A percentile compares a stretch with the other conserved stretches of the same genome.
Conservation (phyloP, 1,140 invertebrate genomes). For the Trichoplusia ni region DNA sequence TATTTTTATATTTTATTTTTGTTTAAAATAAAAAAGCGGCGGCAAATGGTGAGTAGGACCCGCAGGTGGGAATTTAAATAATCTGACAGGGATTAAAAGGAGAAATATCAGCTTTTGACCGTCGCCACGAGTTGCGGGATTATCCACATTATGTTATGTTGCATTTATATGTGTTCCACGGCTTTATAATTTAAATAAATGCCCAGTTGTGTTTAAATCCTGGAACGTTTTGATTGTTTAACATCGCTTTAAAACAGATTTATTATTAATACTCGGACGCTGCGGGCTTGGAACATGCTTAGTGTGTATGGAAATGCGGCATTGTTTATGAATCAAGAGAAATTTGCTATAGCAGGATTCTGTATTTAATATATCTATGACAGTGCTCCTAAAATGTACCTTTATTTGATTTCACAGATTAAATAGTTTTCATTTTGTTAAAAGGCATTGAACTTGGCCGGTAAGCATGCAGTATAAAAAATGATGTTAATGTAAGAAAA, state of each 20-base stretch:
- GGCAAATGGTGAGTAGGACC: conserved; percentile 63
- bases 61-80: conserved; percentile 82
- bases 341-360: too few species aligned
- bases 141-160: conserved; percentile 72
- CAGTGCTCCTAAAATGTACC: too few species aligned
- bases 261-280: not conserved
- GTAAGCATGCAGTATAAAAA: too few species aligned
- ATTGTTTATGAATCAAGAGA: too few species aligned
- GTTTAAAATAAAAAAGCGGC: conserved; percentile 73
- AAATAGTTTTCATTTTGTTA: too few species aligned
- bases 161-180: conserved; percentile 62
- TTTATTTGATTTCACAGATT: too few species aligned
- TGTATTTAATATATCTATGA: too few species aligned
- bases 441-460: too few species aligned
- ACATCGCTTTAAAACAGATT: not conserved
- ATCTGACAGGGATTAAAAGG: conserved; percentile 80
- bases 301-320: too few species aligned
- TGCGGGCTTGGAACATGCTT: too few species aligned
- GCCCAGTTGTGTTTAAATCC: conserved; percentile 3
- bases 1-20: conserved; percentile 81
- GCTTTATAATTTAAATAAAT: conserved; percentile 75
- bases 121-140: conserved; percentile 62
- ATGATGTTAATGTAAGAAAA: too few species aligned
- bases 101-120: conserved; percentile 80
- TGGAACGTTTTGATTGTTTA: conserved; percentile 12